Evolutionary conservation across 2,113 vertebrate species (phyloP), one percentile per base, ranked within the genome.

Genomic region (Colaptes auratus): DNA sequence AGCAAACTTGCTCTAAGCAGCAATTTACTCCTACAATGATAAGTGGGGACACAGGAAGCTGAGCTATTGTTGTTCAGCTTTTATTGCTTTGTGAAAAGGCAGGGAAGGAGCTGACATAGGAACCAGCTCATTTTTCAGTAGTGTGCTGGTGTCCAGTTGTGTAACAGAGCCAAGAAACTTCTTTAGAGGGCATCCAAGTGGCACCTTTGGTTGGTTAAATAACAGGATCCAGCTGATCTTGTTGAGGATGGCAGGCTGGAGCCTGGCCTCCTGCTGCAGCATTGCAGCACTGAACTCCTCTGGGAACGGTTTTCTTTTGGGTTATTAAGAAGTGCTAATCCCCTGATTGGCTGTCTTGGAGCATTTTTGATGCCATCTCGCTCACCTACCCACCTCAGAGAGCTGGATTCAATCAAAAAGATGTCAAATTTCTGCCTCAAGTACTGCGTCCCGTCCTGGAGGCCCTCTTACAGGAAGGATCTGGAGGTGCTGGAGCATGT

Each of bases 351-450:
- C 56, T 70, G 23, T 5, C 48, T 82, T 1, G 4, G 72, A 1
- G 5, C 10, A 15, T 42, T 88, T 86, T 35, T 76, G 82, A 53
- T 93, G 70, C 82, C 73, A 89, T 23, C 83, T 65, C 0, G 0
- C 35, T 80, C 5, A 2, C 9, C 19, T 78, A 50, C 55, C 82
- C 69, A 92, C 75, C 82, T 82, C 6, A 0, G 61, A 89, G 72
- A 74, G 70, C 86, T 96, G 93, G 91, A 91, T 92, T 84, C 75
- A 93, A 89, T 96, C 86, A 96, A 91, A 93, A 61, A 67, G 64
- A 63, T 95, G 93, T 93, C 76, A 72, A 44, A 28, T 87, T 93
- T 89, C 93, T 90, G 74, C 74, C 53, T 55, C 31, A 10, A 77
- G 59, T 39, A 39, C 39, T 39, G 39, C 39, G 39, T 39, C 39